Evolutionary conservation across 2,888 invertebrate species (phyloP), one percentile per base, ranked within the genome.

Genomic region (Helleia helle): DNA sequence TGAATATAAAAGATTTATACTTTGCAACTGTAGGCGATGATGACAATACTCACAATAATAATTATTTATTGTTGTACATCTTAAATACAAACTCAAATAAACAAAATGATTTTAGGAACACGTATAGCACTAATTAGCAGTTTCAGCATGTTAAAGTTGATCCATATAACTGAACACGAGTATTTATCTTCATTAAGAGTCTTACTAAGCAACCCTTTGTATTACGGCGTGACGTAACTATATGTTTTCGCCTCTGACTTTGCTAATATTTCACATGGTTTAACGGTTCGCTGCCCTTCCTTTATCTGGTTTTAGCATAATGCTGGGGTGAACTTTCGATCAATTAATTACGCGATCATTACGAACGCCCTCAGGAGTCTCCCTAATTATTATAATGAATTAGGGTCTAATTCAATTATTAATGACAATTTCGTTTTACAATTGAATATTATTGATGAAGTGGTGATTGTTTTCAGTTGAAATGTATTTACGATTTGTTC

Each of bases 131-230:
- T 50, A 54, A 54, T 56, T 51, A 55, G 52, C 55, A 52, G 47
- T 73, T 74, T 74, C 70, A 69, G 69, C 65, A 13, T 18, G 36
- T 12, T 24, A 12, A 72, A 71, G 72, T 74, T 77, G 73, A 79
- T 80, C 71, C 64, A 62, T 73, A 74, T 74, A 73, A 80, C 80
- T 71, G 71, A 79, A 8, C 3, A 5, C 74, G 73, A 71, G 65
- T 76, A 84, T 84, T 83, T 79, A 81, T 84, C 83, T 83, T 84
- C 83, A 83, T 84, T 83, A 83, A 66, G 69, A 74, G 71, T 70
- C 66, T 72, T 71, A 70, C 70, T 69, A 74, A 75, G 72, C 74
- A 76, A 71, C 76, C 76, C 74, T 81, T 81, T 79, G 77, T 74
- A n/a, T n/a, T n/a, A n/a, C n/a, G n/a, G n/a, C 69, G 73, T 71